phyloP scores from a whole-genome alignment of 2,113 vertebrate species.

The Fulmarus glacialis region DNA sequence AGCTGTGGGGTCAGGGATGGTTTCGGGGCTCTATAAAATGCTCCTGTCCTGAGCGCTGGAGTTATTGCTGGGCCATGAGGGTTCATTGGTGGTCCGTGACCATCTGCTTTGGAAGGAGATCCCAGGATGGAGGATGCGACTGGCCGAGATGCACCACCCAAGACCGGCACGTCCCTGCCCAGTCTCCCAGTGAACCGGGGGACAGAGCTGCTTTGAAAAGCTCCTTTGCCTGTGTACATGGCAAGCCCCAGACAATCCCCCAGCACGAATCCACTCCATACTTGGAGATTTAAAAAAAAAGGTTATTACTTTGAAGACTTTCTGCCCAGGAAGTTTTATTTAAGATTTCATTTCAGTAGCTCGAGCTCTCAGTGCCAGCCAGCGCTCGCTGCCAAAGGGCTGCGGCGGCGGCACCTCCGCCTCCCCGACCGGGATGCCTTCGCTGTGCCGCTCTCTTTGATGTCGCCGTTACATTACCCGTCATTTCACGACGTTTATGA shows the following conservation, averaged over 20 bases:
- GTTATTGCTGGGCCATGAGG: background rate
- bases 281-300: background rate
- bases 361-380: background rate
- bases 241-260: background rate
- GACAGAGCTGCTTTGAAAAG: background rate
- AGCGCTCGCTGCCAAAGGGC: background rate
- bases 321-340: background rate
- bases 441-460: background rate
- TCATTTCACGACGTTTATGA: background rate
- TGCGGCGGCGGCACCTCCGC: background rate
- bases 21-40: background rate
- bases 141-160: background rate
- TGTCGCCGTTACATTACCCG: background rate
- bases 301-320: background rate
- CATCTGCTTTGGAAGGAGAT: background rate
- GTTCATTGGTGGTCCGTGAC: fast-evolving
- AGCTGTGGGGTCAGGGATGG: background rate
- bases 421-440: background rate
- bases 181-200: background rate
- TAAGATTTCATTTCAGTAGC: background rate
- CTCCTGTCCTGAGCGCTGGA: fast-evolving
- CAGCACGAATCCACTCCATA: fast-evolving
- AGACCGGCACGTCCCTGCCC: background rate
- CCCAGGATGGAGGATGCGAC: background rate
- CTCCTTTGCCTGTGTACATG: fast-evolving